phyloP scores from a whole-genome alignment of 1,140 invertebrate genomes.

The Drosophila simulans region DNA sequence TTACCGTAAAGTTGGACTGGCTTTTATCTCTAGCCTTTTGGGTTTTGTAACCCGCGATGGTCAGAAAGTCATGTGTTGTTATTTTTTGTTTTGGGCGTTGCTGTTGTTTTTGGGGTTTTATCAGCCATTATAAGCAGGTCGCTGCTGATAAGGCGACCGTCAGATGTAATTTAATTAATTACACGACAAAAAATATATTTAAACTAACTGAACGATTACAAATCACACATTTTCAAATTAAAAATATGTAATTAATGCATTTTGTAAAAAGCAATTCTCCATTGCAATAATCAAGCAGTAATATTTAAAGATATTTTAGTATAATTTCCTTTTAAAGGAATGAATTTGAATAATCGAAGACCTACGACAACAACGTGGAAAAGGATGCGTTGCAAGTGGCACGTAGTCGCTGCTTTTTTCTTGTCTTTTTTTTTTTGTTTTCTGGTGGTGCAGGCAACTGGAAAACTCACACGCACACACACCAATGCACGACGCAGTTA shows the following conservation, averaged over 20 bases:
- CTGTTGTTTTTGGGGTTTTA: conserved; percentile 49
- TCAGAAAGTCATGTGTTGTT: conserved; percentile 50
- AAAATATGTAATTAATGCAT: no score
- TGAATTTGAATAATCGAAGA: neutral
- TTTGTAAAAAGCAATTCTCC: no score
- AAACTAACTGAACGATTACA: neutral
- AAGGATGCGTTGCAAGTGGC: conserved; percentile 70
- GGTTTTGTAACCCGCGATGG: conserved; percentile 40
- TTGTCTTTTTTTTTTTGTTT: conserved; percentile 14
- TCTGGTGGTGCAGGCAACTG: conserved; percentile 39
- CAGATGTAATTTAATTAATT: conserved; percentile 48
- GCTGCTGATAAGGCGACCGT: conserved; percentile 63
- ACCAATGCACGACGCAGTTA: conserved; percentile 43
- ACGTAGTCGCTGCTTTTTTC: conserved; percentile 50
- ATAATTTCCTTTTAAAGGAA: no score
- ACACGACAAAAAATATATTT: conserved; percentile 2
- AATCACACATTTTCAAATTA: no score
- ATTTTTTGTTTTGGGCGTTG: conserved; percentile 14
- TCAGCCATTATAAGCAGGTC: conserved; percentile 67
- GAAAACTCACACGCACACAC: conserved; percentile 27
- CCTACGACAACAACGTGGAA: conserved; percentile 49
- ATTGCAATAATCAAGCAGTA: no score
- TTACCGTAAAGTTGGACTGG: conserved; percentile 29
- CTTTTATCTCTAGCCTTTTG: conserved; percentile 35
- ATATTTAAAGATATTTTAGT: no score